Evolutionary conservation across 2,113 vertebrate genomes (phyloP).

Genomic region (Setophaga coronata): DNA sequence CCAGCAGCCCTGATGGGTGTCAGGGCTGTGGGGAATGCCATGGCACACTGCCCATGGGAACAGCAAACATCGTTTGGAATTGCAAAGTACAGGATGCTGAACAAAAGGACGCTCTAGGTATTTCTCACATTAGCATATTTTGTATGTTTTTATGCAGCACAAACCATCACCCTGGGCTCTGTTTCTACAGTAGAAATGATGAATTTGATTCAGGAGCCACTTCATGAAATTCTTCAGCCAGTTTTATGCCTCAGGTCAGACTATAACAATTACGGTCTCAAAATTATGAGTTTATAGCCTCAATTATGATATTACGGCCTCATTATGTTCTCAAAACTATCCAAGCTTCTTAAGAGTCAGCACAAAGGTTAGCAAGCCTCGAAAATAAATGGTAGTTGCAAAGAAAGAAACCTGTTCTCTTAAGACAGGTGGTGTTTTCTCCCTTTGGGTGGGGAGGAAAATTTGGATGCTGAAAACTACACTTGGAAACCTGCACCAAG

Average conservation of each 20-base stretch:
- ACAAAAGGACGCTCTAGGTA: neutral
- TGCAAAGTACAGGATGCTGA: neutral
- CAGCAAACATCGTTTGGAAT: neutral
- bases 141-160: neutral
- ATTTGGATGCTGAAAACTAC: neutral
- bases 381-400: neutral
- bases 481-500: neutral
- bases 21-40: neutral
- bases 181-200: neutral
- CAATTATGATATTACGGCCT: neutral
- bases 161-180: neutral
- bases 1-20: neutral
- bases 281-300: slow-evolving; percentile 20
- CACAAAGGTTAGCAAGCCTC: neutral
- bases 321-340: slow-evolving; percentile 22
- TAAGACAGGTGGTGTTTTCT: neutral
- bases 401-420: neutral
- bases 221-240: neutral
- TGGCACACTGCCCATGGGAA: neutral
- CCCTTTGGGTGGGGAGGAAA: neutral
- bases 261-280: neutral
- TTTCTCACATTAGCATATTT: neutral
- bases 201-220: neutral
- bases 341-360: neutral
- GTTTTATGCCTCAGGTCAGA: slow-evolving; percentile 5